Evolutionary conservation across 2,113 vertebrate genomes (phyloP).

Genomic region (Genyomyrus donnyi): DNA sequence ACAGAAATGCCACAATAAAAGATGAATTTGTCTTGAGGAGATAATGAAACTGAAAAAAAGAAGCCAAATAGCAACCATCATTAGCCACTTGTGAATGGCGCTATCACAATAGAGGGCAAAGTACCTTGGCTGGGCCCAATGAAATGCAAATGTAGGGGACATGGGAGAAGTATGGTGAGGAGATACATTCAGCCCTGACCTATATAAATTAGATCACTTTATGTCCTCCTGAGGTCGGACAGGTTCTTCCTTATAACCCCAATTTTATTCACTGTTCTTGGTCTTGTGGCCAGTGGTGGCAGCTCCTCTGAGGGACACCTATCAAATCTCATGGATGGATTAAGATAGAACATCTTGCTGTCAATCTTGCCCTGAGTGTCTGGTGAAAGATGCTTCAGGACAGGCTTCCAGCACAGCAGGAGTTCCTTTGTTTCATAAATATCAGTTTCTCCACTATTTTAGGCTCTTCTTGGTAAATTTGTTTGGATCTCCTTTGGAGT

Average conservation of each 20-base stretch:
- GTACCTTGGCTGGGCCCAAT: neutral
- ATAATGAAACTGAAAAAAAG: neutral
- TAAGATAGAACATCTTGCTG: neutral
- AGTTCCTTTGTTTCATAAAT: neutral
- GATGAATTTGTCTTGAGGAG: neutral
- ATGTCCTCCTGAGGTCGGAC: neutral
- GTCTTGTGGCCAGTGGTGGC: neutral
- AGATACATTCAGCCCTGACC: neutral
- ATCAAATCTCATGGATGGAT: neutral
- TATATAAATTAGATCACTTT: neutral
- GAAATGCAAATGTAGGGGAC: neutral
- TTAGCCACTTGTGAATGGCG: neutral
- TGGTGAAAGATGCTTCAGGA: neutral
- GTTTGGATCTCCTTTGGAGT: neutral
- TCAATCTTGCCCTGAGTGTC: neutral
- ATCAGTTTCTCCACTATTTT: neutral
- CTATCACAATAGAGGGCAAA: neutral
- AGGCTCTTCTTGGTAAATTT: neutral
- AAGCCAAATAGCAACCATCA: neutral
- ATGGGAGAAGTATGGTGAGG: neutral
- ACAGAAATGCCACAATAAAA: neutral
- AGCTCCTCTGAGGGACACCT: neutral
- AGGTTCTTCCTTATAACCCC: neutral
- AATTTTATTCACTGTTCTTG: neutral
- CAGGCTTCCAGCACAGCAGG: neutral